These are phyloP conservation scores for Rhea americana DNA, from an alignment of 2,113 vertebrate genomes.

Conservation along the genomic window DNA sequence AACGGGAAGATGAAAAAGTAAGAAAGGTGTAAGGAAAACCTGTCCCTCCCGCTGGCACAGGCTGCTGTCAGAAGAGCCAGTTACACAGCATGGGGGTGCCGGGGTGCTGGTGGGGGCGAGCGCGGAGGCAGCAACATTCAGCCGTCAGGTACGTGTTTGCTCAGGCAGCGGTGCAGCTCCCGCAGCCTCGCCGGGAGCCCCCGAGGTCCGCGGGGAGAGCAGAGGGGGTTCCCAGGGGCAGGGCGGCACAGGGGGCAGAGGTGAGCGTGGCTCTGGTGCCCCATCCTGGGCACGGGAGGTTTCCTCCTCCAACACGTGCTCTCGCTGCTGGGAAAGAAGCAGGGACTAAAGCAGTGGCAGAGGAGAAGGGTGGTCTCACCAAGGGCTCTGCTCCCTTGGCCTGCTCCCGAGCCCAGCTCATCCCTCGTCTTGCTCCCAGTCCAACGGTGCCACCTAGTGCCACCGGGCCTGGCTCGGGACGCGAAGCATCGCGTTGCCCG, in stretches of 20 bases:
- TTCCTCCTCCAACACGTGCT: too few relatives aligned
- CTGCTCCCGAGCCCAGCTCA: rapidly evolving
- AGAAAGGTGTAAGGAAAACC: background rate
- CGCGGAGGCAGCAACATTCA: rapidly evolving
- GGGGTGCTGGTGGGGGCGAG: background rate
- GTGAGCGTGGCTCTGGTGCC: rapidly evolving
- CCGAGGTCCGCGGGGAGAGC: background rate
- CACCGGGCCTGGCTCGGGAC: background rate
- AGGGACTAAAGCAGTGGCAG: background rate
- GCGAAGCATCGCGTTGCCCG: rapidly evolving
- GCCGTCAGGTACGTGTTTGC: rapidly evolving
- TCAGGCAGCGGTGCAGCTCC: background rate
- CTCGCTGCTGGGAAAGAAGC: rapidly evolving
- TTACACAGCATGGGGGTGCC: rapidly evolving
- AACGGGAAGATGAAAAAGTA: background rate
- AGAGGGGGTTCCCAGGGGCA: too few relatives aligned
- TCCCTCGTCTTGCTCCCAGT: background rate
- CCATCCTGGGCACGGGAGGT: rapidly evolving
- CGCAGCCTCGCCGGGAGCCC: background rate
- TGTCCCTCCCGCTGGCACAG: background rate
- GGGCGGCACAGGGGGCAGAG: rapidly evolving
- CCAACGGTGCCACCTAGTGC: constrained; percentile 48
- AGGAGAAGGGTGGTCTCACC: background rate
- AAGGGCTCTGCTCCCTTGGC: background rate
- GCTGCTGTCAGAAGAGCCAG: background rate